Base-by-base conservation (phyloP, 1,140 invertebrate genomes). In the Eurosta solidaginis region DNA sequence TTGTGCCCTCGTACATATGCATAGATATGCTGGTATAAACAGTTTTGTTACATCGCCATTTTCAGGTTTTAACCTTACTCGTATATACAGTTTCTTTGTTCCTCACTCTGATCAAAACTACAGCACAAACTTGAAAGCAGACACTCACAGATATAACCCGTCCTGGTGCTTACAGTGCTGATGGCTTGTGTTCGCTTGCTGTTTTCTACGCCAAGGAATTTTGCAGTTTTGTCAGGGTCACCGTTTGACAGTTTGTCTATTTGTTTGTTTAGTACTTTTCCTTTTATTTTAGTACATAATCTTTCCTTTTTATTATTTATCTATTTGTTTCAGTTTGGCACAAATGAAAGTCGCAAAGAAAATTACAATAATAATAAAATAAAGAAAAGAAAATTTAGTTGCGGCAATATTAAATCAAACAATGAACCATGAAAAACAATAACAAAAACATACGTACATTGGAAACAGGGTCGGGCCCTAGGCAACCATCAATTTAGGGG, bases 331-430 rank as follows among this genome's bases (percentile, higher is more conserved):
- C 14, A 3, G 33, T 36, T 42, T 27, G 33, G 33, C n/a, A 36
- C 6, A 29, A 14, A 68, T 10, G 14, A 17, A 2, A 7, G 33
- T 40, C 3, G 17, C 10, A 3, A n/a, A 22, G 59, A 20, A 40
- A 40, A 20, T 40, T 27, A 22, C 17, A 42, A 36, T 3, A 68
- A 68, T 68, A 68, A 68, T 12, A 40, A 9, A 20, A 68, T 3
- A 6, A 59, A n/a, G 40, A 63, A 40, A n/a, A 40, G 40, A 63
- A 63, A 29, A 63, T n/a, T 20, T n/a, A n/a, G 33, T 63, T 36
- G 54, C 17, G 33, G 59, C 59, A 63, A 63, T 68, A 68, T 68
- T 10, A 68, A 68, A 68, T 68, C 59, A 40, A 68, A 68, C 59
- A 36, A 36, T 68, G 14, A 20, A 12, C n/a, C 33, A 36, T 9